Percentiles rank a stretch among this genome's conserved stretches.
Evolutionary conservation across 2,888 invertebrate species (phyloP).

Genomic region (Hyposoter didymator): DNA sequence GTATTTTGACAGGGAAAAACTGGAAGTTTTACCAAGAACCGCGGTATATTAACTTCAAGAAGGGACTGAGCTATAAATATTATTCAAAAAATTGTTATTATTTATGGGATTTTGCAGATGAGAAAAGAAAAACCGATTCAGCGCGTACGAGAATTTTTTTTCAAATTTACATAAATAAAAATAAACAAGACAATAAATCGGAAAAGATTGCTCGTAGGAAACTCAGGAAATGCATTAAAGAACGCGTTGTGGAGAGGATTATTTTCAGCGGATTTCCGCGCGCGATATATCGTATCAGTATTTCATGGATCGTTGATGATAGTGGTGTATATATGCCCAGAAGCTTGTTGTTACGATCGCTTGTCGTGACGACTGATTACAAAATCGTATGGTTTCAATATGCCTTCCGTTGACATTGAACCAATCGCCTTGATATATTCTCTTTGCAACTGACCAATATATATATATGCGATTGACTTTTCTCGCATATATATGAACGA

Average conservation of each 20-base stretch:
- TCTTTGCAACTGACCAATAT: constrained; percentile 1
- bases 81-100: background rate
- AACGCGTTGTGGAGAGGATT: background rate
- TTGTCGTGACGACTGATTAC: constrained; percentile 53
- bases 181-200: background rate
- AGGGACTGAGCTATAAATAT: background rate
- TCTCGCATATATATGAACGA: background rate
- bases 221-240: background rate
- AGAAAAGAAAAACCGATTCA: background rate
- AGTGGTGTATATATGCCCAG: background rate
- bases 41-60: background rate
- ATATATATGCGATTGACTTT: constrained; percentile 5
- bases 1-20: background rate
- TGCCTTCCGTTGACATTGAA: constrained; percentile 64
- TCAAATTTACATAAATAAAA: background rate
- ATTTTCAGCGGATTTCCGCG: constrained; percentile 19
- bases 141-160: background rate
- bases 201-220: background rate
- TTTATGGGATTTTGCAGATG: background rate
- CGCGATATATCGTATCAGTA: constrained; percentile 11
- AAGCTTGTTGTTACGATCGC: background rate
- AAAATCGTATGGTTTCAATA: constrained; percentile 55
- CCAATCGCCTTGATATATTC: constrained; percentile 59
- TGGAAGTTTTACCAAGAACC: background rate
- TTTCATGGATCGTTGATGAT: constrained; percentile 23